Base-by-base conservation (phyloP, 2,797 vertebrate species). In the Poecile montanus region DNA sequence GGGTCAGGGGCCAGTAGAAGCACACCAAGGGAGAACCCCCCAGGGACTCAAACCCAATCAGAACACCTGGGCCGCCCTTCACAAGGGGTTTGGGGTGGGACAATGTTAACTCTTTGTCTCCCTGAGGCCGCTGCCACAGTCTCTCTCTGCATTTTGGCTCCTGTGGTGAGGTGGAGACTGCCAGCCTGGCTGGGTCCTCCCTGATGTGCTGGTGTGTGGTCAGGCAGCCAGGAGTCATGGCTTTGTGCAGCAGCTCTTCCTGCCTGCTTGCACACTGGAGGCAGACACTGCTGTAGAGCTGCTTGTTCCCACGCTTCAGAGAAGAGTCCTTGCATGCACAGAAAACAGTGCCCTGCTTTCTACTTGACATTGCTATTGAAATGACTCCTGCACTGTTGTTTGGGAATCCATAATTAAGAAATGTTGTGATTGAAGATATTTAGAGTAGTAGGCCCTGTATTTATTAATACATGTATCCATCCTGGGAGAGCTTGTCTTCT, bases 191-290 rank as follows among this genome's bases (percentile, higher is more conserved):
- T 42, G 50, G 6, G 22, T 57, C 14, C n/a, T 89, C 56, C 44
- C 58, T 6, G 10, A 0, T 6, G 81, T 78, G 62, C 74, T 54
- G 84, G 16, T 34, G 38, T 3, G 38, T 4, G 9, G 15, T 26
- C 36, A 40, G 44, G 67, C 38, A 45, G 72, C 7, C 3, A 12
- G 44, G 34, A 51, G 57, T 1, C 1, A 0, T 18, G 32, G 40
- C 83, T 61, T 26, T 8, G n/a, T 29, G 73, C 48, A 29, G 47
- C 48, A 50, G 5, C 36, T 8, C 0, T 1, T 26, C 30, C 84
- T 86, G 45, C 70, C 62, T 54, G 75, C 10, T 8, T 36, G 60
- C 21, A 14, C 2, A 1, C 19, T 22, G 58, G 16, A 22, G 60
- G n/a, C 56, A 32, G 45, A 7, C 22, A 7, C 58, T 2, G 16